Conservation (phyloP, 92 coral and sea anemone species). For the Umimayanthus chanpuru region DNA sequence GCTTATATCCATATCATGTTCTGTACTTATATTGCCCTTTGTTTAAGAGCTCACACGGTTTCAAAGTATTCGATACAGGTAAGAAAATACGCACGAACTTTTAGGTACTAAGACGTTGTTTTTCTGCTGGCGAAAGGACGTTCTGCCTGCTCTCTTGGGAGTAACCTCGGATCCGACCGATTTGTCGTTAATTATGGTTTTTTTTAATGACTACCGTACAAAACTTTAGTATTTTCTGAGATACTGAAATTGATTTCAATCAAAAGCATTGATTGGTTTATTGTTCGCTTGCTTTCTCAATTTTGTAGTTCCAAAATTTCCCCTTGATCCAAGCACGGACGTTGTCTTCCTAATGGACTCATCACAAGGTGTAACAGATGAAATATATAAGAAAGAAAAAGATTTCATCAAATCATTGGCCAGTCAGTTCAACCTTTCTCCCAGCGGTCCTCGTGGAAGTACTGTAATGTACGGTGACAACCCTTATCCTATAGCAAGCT, state of each 20-base stretch:
- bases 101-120: too few relatives aligned
- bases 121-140: too few relatives aligned
- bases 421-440: constrained; percentile 34
- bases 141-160: too few relatives aligned
- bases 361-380: constrained; percentile 31
- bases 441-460: constrained; percentile 45
- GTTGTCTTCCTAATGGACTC: constrained; percentile 49
- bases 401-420: constrained; percentile 37
- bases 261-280: not conserved
- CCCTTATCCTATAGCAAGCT: constrained; percentile 29
- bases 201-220: too few relatives aligned
- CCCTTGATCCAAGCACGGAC: not conserved
- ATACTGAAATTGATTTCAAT: too few relatives aligned
- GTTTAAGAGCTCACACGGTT: too few relatives aligned
- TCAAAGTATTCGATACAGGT: too few relatives aligned
- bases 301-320: not conserved
- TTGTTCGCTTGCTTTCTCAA: not conserved
- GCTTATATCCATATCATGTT: too few relatives aligned
- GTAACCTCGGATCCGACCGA: too few relatives aligned
- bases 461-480: constrained; percentile 46
- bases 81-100: too few relatives aligned
- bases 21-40: too few relatives aligned
- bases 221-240: not conserved
- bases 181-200: too few relatives aligned
- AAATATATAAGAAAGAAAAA: constrained; percentile 29